phyloP scores from a whole-genome alignment of 1,140 invertebrate species.

The Eurosta solidaginis region DNA sequence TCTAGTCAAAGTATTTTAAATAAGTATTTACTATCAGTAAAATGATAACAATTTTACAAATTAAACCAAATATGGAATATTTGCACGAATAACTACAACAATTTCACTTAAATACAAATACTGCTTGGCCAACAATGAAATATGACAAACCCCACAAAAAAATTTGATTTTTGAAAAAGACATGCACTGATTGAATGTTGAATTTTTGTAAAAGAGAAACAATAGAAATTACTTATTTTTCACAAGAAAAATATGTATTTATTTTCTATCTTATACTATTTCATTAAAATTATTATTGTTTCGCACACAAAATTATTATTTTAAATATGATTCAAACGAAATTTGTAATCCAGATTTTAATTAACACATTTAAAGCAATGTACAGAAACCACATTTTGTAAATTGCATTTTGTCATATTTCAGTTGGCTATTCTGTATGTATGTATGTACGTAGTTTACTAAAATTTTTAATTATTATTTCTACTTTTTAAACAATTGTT shows the following conservation, averaged over 20 bases:
- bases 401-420: slow-evolving; percentile 1
- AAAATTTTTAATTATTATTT: background rate
- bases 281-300: too few species aligned
- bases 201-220: background rate
- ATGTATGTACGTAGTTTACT: background rate
- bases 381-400: too few species aligned
- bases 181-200: background rate
- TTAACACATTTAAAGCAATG: too few species aligned
- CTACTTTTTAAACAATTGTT: background rate
- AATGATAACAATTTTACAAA: background rate
- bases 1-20: too few species aligned
- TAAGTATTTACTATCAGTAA: too few species aligned
- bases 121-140: background rate
- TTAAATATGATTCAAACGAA: too few species aligned
- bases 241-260: too few species aligned
- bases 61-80: background rate
- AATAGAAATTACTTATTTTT: too few species aligned
- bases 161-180: background rate
- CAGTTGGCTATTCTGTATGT: background rate
- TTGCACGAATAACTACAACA: background rate
- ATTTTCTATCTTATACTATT: too few species aligned
- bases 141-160: background rate
- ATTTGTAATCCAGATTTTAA: too few species aligned
- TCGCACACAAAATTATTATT: too few species aligned
- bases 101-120: background rate